These are phyloP conservation scores for Orthosia gothica DNA, from an alignment of 2,888 invertebrate species.

Conservation along the genomic window DNA sequence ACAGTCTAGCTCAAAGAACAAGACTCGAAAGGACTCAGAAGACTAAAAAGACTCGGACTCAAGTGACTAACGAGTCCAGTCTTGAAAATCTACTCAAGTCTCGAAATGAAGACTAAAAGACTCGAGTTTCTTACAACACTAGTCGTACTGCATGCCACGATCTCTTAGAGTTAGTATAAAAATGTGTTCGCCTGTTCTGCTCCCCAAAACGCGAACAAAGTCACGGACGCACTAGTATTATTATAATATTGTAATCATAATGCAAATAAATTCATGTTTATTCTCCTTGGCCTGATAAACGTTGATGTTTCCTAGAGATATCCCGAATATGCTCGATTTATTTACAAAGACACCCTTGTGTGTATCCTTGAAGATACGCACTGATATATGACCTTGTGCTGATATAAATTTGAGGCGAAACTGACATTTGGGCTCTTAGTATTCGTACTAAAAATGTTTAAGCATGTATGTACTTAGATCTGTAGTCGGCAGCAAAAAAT, in stretches of 20 bases:
- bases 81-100: too few species aligned
- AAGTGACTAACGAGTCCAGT: too few species aligned
- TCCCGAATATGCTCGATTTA: slow-evolving; percentile 54
- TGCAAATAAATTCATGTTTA: slow-evolving; percentile 55
- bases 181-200: background rate
- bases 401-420: slow-evolving; percentile 51
- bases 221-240: slow-evolving; percentile 38
- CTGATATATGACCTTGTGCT: slow-evolving; percentile 62
- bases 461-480: background rate
- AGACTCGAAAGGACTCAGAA: too few species aligned
- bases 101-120: too few species aligned
- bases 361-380: slow-evolving; percentile 46
- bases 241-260: slow-evolving; percentile 45
- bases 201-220: slow-evolving; percentile 4
- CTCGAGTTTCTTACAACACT: too few species aligned
- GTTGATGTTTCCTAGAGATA: slow-evolving; percentile 43
- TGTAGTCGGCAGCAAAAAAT: background rate
- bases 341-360: slow-evolving; percentile 61
- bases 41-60: too few species aligned
- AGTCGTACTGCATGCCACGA: too few species aligned
- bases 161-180: background rate
- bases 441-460: background rate
- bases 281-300: slow-evolving; percentile 64
- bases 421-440: slow-evolving; percentile 23
- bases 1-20: too few species aligned